phyloP scores from a whole-genome alignment of 2,113 vertebrate species.

The Coptodon rendalli region DNA sequence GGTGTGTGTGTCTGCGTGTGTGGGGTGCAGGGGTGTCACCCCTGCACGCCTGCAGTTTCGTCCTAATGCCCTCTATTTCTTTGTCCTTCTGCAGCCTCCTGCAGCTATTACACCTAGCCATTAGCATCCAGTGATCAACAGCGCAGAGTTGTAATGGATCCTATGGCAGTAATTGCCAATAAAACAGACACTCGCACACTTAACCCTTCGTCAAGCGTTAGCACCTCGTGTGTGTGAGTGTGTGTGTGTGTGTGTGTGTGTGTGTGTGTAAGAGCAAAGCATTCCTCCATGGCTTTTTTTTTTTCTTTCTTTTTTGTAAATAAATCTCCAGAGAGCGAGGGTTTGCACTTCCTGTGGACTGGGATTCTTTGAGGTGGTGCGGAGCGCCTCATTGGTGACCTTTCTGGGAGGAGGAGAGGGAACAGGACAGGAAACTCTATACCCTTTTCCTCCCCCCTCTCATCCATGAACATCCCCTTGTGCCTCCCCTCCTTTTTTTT shows the following conservation, averaged over 20 bases:
- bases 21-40: background rate
- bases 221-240: background rate
- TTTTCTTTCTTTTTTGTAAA: background rate
- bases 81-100: background rate
- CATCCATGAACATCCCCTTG: background rate
- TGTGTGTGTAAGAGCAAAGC: background rate
- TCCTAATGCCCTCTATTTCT: background rate
- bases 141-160: background rate
- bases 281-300: slow-evolving; percentile 9
- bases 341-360: slow-evolving; percentile 53
- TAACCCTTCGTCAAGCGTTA: slow-evolving; percentile 22
- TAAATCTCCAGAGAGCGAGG: slow-evolving; percentile 9
- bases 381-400: slow-evolving; percentile 23
- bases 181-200: slow-evolving; percentile 28
- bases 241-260: background rate
- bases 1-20: background rate
- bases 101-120: background rate
- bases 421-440: slow-evolving; percentile 45
- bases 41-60: background rate
- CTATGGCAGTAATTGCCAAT: slow-evolving; percentile 15
- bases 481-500: background rate
- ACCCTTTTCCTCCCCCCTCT: background rate
- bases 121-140: slow-evolving; percentile 14
- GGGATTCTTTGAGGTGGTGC: slow-evolving; percentile 26
- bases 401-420: slow-evolving; percentile 16